A percentile compares a stretch with the other conserved stretches of the same genome.
Evolutionary conservation across 1,140 invertebrate genomes (phyloP).

Genomic region (Sesamia nonagrioides): DNA sequence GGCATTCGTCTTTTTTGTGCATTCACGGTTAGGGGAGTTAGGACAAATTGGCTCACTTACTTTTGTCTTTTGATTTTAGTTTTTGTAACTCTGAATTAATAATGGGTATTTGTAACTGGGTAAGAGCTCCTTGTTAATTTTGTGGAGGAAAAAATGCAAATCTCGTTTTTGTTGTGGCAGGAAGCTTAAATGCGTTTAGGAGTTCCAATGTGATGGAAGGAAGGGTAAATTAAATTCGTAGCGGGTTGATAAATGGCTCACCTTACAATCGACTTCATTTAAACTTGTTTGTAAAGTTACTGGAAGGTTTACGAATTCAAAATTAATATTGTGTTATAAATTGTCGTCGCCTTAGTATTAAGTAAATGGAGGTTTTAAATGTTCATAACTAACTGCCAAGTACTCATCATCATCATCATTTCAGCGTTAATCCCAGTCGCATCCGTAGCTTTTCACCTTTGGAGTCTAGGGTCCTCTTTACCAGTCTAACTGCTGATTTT

Average conservation of each 20-base stretch:
- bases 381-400: too few species aligned
- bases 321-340: background rate
- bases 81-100: conserved; percentile 35
- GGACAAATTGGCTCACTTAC: conserved; percentile 45
- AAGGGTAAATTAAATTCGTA: conserved; percentile 33
- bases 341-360: background rate
- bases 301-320: background rate
- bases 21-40: conserved; percentile 45
- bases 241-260: background rate
- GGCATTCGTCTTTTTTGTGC: conserved; percentile 53
- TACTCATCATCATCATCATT: too few species aligned
- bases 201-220: background rate
- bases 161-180: conserved; percentile 9
- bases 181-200: conserved; percentile 21
- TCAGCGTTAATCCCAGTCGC: too few species aligned
- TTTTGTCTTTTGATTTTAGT: conserved; percentile 46
- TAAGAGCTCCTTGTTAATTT: conserved; percentile 2
- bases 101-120: conserved; percentile 34
- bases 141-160: conserved; percentile 16
- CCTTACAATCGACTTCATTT: conserved; percentile 19
- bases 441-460: too few species aligned
- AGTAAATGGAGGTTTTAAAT: too few species aligned
- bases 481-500: too few species aligned
- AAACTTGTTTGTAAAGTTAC: conserved; percentile 3
- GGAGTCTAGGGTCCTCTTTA: too few species aligned